These are phyloP conservation scores for Pygoscelis adeliae DNA, from an alignment of 2,113 vertebrate species.

Conservation along the genomic window DNA sequence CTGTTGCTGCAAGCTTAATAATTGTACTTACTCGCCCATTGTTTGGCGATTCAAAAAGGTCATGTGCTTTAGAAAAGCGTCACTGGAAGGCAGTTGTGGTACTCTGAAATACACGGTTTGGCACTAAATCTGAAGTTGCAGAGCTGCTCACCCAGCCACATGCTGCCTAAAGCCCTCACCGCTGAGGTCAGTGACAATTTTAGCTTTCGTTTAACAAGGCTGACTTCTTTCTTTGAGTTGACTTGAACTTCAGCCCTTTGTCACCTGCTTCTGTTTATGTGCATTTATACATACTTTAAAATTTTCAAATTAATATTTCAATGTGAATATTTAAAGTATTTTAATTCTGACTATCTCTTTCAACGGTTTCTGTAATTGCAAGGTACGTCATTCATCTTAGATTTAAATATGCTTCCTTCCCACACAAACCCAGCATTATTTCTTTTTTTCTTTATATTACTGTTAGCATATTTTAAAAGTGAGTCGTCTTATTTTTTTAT, in stretches of 20 bases:
- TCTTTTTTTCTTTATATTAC: background rate
- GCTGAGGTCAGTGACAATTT: background rate
- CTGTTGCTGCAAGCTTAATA: constrained; percentile 1
- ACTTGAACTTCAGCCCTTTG: constrained; percentile 1
- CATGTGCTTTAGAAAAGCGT: background rate
- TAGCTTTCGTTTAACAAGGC: background rate
- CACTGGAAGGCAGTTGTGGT: background rate
- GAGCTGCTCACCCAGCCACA: background rate
- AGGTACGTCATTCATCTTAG: constrained; percentile 42
- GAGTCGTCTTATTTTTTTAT: background rate
- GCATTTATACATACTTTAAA: background rate
- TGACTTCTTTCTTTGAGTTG: background rate
- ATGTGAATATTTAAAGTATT: constrained; percentile 4
- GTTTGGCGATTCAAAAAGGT: background rate
- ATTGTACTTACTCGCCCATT: constrained; percentile 27
- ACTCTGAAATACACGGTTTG: background rate
- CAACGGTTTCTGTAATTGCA: constrained; percentile 41
- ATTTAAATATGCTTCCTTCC: constrained; percentile 56
- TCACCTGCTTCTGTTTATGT: constrained; percentile 14
- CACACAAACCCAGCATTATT: constrained; percentile 55
- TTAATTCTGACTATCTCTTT: constrained; percentile 62
- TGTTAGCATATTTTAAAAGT: background rate
- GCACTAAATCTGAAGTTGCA: background rate
- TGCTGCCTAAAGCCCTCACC: background rate
- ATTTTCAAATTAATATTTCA: background rate